Conservation (phyloP, 2,888 invertebrate genomes). For the Ormyrus pomaceus region DNA sequence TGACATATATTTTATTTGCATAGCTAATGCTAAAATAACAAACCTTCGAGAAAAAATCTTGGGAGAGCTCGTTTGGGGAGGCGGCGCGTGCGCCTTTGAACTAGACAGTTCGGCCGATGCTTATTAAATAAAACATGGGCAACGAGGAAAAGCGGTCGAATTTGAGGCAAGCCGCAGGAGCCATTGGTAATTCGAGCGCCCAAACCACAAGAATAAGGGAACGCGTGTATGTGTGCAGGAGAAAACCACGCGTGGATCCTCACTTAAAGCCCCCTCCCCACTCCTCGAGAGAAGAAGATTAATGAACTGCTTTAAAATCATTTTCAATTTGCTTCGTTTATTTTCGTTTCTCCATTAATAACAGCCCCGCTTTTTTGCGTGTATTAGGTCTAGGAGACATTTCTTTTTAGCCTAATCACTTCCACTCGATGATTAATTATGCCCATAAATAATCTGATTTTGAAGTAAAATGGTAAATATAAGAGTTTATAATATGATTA, state of each 20-base stretch:
- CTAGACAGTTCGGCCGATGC: conserved; percentile 61
- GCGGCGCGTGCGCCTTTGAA: conserved; percentile 62
- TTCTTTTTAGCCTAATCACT: too few relatives aligned
- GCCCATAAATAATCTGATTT: too few relatives aligned
- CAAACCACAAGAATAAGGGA: neutral
- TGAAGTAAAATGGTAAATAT: too few relatives aligned
- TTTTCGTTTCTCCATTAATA: conserved; percentile 2
- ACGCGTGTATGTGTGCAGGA: neutral
- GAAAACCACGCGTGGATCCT: neutral
- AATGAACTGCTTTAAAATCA: conserved; percentile 13
- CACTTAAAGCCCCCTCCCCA: neutral
- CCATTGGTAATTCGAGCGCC: conserved; percentile 23
- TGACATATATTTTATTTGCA: conserved; percentile 63
- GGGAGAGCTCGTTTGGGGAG: conserved; percentile 60
- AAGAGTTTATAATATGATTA: too few relatives aligned
- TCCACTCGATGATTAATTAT: too few relatives aligned
- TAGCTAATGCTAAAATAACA: conserved; percentile 69
- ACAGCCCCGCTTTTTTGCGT: neutral
- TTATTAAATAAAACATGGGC: conserved; percentile 62
- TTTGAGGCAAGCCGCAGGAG: neutral
- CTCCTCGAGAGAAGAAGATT: conserved; percentile 16
- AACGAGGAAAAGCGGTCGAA: neutral
- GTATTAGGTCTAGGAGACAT: too few relatives aligned
- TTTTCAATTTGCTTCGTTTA: neutral
- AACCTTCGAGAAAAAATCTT: conserved; percentile 58